Percentiles rank a stretch among this genome's conserved stretches.
Evolutionary conservation across 2,888 invertebrate species (phyloP).

Genomic region (Lasioglossum lativentre): DNA sequence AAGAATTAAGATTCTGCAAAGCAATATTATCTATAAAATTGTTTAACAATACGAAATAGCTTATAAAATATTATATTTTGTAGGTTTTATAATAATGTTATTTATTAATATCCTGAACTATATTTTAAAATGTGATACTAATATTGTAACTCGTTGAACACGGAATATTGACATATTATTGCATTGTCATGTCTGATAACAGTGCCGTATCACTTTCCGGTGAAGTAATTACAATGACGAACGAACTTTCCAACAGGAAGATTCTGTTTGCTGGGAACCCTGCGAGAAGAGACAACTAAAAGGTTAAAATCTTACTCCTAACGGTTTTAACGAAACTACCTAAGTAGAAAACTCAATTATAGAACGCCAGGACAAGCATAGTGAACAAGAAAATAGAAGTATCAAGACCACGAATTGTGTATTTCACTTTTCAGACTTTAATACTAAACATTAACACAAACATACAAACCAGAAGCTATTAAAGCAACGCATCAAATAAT

Average conservation of each 20-base stretch:
- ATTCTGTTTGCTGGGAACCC: constrained; percentile 23
- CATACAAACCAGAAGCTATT: neutral
- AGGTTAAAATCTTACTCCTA: constrained; percentile 28
- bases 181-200: neutral
- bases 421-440: neutral
- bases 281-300: constrained; percentile 17
- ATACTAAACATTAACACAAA: neutral
- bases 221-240: neutral
- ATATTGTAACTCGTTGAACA: neutral
- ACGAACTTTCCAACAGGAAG: constrained; percentile 36
- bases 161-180: neutral
- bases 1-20: too few species aligned
- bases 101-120: neutral
- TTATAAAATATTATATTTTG: too few species aligned
- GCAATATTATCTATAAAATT: too few species aligned
- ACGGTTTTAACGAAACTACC: constrained; percentile 9
- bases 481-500: neutral
- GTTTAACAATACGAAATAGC: too few species aligned
- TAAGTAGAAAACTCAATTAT: constrained; percentile 11
- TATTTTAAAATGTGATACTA: neutral
- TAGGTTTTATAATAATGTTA: too few species aligned
- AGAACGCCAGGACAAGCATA: neutral
- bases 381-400: too few species aligned
- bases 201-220: neutral
- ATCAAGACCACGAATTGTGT: neutral